A percentile compares a stretch with the other conserved stretches of the same genome.
phyloP scores from a whole-genome alignment of 2,888 invertebrate genomes.

The Ormyrus labotus region DNA sequence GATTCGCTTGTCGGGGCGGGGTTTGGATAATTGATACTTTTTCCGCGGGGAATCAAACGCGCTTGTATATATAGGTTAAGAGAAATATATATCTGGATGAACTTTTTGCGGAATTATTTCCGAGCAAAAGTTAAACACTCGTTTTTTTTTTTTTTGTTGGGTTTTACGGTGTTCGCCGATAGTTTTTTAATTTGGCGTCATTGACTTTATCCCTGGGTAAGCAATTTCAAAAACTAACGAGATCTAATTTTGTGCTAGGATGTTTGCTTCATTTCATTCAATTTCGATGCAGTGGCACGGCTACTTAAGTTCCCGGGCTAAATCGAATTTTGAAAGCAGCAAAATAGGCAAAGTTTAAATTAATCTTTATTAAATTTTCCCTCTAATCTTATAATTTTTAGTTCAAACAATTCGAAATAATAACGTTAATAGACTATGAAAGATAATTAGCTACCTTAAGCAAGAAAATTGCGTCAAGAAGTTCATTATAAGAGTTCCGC shows the following conservation, averaged over 20 bases:
- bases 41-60: too few relatives aligned
- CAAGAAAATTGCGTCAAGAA: slow-evolving; percentile 1
- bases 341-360: slow-evolving; percentile 1
- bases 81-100: too few relatives aligned
- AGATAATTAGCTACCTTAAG: neutral
- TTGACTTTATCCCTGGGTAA: neutral
- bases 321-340: slow-evolving; percentile 3
- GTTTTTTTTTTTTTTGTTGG: too few relatives aligned
- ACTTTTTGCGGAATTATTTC: too few relatives aligned
- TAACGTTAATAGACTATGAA: slow-evolving; percentile 1
- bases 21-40: too few relatives aligned
- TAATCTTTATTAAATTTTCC: neutral
- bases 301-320: neutral
- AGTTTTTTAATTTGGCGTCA: too few relatives aligned
- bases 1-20: too few relatives aligned
- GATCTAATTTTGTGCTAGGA: neutral
- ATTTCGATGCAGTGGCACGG: slow-evolving; percentile 23
- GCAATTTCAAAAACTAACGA: slow-evolving; percentile 1
- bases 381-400: neutral
- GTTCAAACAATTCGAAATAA: neutral
- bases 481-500: neutral
- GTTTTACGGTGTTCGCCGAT: too few relatives aligned
- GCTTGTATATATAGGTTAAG: too few relatives aligned
- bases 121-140: too few relatives aligned
- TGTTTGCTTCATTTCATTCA: slow-evolving; percentile 13